These are phyloP conservation scores for Harpagoxenus sublaevis DNA, from an alignment of 2,888 invertebrate species.

Conservation along the genomic window DNA sequence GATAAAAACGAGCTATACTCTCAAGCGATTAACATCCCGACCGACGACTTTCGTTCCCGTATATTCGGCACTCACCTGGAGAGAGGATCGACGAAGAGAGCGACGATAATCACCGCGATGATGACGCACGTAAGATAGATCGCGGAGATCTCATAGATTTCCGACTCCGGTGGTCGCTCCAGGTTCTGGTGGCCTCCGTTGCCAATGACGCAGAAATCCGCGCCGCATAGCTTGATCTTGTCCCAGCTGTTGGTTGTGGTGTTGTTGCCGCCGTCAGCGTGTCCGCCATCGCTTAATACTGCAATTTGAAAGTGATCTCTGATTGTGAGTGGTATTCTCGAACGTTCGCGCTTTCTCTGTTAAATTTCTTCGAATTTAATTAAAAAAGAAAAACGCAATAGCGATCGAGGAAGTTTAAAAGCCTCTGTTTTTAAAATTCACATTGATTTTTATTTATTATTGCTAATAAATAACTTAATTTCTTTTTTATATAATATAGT, in stretches of 20 bases:
- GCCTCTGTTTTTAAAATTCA: neutral
- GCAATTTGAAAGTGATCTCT: slow-evolving; percentile 68
- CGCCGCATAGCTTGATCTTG: slow-evolving; percentile 90
- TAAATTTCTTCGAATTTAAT: neutral
- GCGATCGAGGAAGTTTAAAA: neutral
- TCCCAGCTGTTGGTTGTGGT: slow-evolving; percentile 81
- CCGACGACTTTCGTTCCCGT: neutral
- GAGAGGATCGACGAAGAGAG: slow-evolving; percentile 95
- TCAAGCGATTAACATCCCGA: neutral
- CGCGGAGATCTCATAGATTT: slow-evolving; percentile 95
- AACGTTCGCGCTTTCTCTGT: slow-evolving; percentile 17
- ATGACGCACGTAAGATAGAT: slow-evolving; percentile 96
- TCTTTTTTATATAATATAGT: neutral
- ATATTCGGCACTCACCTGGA: slow-evolving; percentile 89
- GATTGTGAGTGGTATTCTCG: neutral
- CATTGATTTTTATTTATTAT: neutral
- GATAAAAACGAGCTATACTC: slow-evolving; percentile 11
- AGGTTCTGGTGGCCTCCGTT: slow-evolving; percentile 92
- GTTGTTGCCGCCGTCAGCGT: slow-evolving; percentile 87
- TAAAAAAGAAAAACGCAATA: neutral
- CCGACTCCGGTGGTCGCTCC: slow-evolving; percentile 93
- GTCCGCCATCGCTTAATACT: slow-evolving; percentile 93
- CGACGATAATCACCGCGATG: slow-evolving; percentile 94
- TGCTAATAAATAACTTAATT: neutral
- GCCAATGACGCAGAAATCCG: slow-evolving; percentile 93